Evolutionary conservation across 1,140 invertebrate species (phyloP), one percentile per base, ranked within the genome.

Genomic region (Bemisia tabaci): DNA sequence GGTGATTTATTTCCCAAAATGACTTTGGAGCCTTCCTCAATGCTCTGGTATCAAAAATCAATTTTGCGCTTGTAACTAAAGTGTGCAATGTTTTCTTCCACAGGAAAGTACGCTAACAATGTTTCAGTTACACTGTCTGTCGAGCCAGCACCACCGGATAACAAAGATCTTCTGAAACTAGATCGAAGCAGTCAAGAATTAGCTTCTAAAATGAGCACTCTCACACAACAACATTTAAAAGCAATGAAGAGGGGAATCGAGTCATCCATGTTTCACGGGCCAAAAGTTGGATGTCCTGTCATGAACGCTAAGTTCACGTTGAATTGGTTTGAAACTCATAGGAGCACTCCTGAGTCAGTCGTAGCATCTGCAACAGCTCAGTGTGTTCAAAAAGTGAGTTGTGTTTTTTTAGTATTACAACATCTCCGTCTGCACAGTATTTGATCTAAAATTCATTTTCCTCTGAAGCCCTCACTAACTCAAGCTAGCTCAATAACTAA

Each of bases 311-410:
- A 85, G 67, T 84, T 92, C 9, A 84, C 84, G 62, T 75, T 97
- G 27, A 88, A 94, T 75, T 87, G 84, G 79, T 79, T 94, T 22
- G 84, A 87, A 73, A 76, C 87, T 12, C 82, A 82, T 0, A 80
- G 82, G 65, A 83, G 84, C 22, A 94, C 91, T 0, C 84, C 90
- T 0, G 83, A 90, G 12, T 85, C 90, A 0, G 85, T 94, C 68
- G 77, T 97, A 25, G 75, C 88, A 67, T 88, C 94, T 0, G 82
- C 88, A 23, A 83, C 89, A 0, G 81, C 87, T 0, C 87, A 94
- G 70, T 90, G 91, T 73, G 78, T 95, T 0, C 79, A 84, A 71
- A 87, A 88, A 79, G 89, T 91, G 73, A 74, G 66, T 72, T n/a
- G n/a, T n/a, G n/a, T n/a, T n/a, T n/a, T n/a, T n/a, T n/a, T n/a